These are phyloP conservation scores for Halcyon smyrnensis DNA, from an alignment of 2,797 vertebrate species.

Conservation along the genomic window DNA sequence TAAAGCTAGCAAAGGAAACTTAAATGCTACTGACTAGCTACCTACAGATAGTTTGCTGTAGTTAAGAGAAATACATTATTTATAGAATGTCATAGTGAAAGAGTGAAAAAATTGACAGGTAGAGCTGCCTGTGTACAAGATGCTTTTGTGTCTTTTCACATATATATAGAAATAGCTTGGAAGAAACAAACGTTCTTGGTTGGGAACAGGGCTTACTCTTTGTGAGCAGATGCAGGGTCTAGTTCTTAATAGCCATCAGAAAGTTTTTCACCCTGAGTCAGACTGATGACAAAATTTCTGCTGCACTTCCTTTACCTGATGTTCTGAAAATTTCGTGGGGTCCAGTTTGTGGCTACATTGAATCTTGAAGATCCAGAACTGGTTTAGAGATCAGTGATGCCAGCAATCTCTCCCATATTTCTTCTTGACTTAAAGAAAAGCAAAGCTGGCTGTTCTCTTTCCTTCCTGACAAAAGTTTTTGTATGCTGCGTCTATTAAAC, in stretches of 20 bases:
- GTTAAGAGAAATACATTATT: neutral
- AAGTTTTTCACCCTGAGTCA: neutral
- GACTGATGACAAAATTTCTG: neutral
- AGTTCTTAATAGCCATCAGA: neutral
- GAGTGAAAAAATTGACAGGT: neutral
- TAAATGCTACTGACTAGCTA: neutral
- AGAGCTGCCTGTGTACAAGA: neutral
- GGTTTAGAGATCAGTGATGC: neutral
- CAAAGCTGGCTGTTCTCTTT: neutral
- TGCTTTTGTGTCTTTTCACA: neutral
- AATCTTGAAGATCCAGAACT: neutral
- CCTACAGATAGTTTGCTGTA: neutral
- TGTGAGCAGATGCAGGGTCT: neutral
- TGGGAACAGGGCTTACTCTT: neutral
- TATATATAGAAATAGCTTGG: neutral
- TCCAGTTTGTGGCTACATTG: neutral
- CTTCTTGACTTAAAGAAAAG: neutral
- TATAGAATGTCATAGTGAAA: neutral
- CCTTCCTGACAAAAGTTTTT: neutral
- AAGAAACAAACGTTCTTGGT: neutral
- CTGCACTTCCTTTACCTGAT: fast-evolving
- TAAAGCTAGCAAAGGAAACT: neutral
- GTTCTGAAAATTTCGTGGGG: neutral
- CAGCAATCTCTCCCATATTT: neutral
- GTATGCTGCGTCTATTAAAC: neutral